Base-by-base conservation (phyloP, 2,113 vertebrate species). In the Mormyrus lacerda region DNA sequence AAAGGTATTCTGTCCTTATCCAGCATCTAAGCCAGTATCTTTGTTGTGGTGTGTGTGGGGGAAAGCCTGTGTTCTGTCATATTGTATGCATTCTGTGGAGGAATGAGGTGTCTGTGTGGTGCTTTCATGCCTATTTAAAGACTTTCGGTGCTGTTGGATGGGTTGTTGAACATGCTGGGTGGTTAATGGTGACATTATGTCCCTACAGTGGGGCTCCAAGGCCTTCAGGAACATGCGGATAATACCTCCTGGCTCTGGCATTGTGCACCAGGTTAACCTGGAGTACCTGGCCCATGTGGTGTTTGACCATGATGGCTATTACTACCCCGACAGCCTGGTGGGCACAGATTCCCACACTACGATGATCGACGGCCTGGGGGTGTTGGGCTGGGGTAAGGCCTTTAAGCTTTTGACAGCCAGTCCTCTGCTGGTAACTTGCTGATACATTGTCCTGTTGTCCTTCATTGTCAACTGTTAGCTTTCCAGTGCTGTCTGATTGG, bases 271-370 rank as follows among this genome's bases (percentile, higher is more conserved):
- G 93, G 98, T 99, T 91, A 99, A 99, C 91, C 89, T 99, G 93
- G 98, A 99, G 92, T 99, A 99, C 90, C 94, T 99, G 93, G 98
- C 98, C 50, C 94, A 97, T 91, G 98, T 99, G 65, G 97, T 99
- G 53, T 99, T 99, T 92, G 95, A 98, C 91, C 94, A 96, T 15
- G 94, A 97, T 21, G 97, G 96, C 9, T 97, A 94, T 91, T 97
- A 96, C 51, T 99, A 99, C 91, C 98, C 98, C 0, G 98, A 99
- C 93, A 99, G 98, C 0, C 95, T 99, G 50, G 98, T 99, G 93
- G 98, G 98, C 94, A 99, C 98, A 0, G 98, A 99, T 93, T 99
- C 98, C 0, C 98, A 99, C 94, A 99, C 98, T 15, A 99, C 98
- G 88, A 99, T 99, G 98, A 98, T 99, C 0, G 95, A 99, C 2